phyloP scores from a whole-genome alignment of 53 echinoderm and acorn worm genomes.

The Luidia sarsii region DNA sequence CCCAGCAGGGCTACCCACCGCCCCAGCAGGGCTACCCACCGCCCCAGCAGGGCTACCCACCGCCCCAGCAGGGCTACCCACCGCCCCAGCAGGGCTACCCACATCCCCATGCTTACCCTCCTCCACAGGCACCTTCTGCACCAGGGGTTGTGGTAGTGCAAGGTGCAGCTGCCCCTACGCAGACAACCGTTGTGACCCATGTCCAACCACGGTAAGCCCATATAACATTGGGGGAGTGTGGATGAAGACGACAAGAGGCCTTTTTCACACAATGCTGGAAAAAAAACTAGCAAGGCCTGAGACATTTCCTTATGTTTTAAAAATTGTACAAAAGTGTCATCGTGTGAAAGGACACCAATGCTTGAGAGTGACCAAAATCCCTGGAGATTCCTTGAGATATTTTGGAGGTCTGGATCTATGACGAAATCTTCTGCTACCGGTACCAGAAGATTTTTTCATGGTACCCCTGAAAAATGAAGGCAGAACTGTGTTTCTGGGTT shows the following conservation, averaged over 20 bases:
- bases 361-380: too few species aligned
- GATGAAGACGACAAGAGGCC: too few species aligned
- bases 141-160: conserved; percentile 37
- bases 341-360: too few species aligned
- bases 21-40: conserved; percentile 46
- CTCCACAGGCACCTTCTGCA: conserved; percentile 5
- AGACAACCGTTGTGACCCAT: conserved; percentile 6
- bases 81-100: conserved; percentile 44
- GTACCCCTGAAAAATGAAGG: too few species aligned
- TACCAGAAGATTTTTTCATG: too few species aligned
- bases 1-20: conserved; percentile 36
- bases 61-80: conserved; percentile 38
- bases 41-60: conserved; percentile 33
- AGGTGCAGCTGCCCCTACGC: not conserved
- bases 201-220: conserved; percentile 32
- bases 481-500: too few species aligned
- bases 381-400: too few species aligned
- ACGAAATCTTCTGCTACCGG: too few species aligned
- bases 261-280: not conserved
- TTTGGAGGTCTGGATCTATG: too few species aligned
- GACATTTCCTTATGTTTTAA: too few species aligned
- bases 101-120: conserved; percentile 8
- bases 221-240: not conserved
- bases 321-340: too few species aligned
- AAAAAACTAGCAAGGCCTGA: too few species aligned